Evolutionary conservation across 2,888 invertebrate genomes (phyloP).

Genomic region (Sesia bembeciformis): DNA sequence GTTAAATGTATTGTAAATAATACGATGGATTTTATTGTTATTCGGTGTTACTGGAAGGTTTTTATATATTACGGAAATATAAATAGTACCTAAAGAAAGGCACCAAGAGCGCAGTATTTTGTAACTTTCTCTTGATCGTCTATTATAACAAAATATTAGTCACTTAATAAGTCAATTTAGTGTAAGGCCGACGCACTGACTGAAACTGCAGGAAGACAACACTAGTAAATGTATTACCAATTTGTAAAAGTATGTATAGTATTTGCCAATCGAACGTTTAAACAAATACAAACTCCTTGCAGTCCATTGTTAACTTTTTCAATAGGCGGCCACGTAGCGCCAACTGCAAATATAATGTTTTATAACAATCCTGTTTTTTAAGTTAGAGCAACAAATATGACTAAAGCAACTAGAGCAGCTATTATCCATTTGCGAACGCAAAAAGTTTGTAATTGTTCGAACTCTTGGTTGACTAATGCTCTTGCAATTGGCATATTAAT

Average conservation of each 20-base stretch:
- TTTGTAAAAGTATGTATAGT: too few species aligned
- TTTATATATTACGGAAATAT: conserved; percentile 16
- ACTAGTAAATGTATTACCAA: background rate
- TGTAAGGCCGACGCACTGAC: conserved; percentile 35
- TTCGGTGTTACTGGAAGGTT: conserved; percentile 33
- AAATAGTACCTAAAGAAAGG: conserved; percentile 21
- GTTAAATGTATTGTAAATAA: conserved; percentile 50
- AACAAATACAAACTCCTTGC: too few species aligned
- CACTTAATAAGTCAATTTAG: conserved; percentile 30
- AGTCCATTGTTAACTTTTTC: too few species aligned
- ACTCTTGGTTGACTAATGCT: too few species aligned
- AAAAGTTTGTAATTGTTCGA: too few species aligned
- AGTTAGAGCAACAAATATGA: too few species aligned
- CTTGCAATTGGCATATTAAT: background rate
- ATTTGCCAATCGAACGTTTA: too few species aligned
- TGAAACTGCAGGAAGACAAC: conserved; percentile 11
- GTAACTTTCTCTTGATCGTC: conserved; percentile 33
- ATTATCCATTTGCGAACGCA: too few species aligned
- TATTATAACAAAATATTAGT: conserved; percentile 44
- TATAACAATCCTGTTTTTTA: too few species aligned
- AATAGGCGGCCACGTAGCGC: too few species aligned
- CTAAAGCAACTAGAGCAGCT: too few species aligned
- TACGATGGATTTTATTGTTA: conserved; percentile 22
- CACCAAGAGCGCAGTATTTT: conserved; percentile 51
- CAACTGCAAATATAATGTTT: too few species aligned